Percentiles rank a stretch among this genome's conserved stretches.
phyloP scores from a whole-genome alignment of 2,113 vertebrate species.

The Proterorhinus semilunaris region DNA sequence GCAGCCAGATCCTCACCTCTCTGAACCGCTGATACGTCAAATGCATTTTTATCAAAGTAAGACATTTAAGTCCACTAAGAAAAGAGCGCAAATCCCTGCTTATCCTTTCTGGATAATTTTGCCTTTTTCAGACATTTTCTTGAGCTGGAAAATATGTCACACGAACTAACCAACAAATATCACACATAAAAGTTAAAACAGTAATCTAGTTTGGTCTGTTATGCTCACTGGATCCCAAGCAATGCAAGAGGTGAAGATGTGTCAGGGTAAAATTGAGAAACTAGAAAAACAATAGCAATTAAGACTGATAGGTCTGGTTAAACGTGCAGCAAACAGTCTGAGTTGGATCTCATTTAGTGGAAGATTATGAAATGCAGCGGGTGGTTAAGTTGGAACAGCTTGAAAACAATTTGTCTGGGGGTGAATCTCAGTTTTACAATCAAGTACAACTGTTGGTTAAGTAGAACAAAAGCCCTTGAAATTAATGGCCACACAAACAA shows the following conservation, averaged over 20 bases:
- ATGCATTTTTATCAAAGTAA: slow-evolving; percentile 71
- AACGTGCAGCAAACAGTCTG: slow-evolving; percentile 27
- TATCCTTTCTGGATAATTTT: background rate
- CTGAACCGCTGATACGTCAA: slow-evolving; percentile 46
- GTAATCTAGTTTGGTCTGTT: too few relatives aligned
- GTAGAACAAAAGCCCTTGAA: slow-evolving; percentile 45
- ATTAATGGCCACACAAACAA: slow-evolving; percentile 35
- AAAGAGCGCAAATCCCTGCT: background rate
- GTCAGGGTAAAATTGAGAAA: slow-evolving; percentile 29
- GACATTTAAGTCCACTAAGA: slow-evolving; percentile 64
- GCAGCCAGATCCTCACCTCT: slow-evolving; percentile 44
- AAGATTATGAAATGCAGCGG: slow-evolving; percentile 53
- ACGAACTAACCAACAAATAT: too few relatives aligned
- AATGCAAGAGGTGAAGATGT: slow-evolving; percentile 16
- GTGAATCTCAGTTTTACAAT: slow-evolving; percentile 22
- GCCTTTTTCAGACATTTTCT: background rate
- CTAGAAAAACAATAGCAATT: slow-evolving; percentile 40
- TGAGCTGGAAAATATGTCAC: too few relatives aligned
- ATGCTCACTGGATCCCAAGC: slow-evolving; percentile 6
- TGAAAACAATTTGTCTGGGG: slow-evolving; percentile 51
- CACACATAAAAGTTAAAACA: too few relatives aligned
- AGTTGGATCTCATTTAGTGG: slow-evolving; percentile 47
- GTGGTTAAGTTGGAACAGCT: slow-evolving; percentile 51
- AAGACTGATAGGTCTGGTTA: slow-evolving; percentile 44
- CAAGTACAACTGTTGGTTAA: slow-evolving; percentile 28